phyloP scores from a whole-genome alignment of 2,113 vertebrate species.

The Natator depressus region DNA sequence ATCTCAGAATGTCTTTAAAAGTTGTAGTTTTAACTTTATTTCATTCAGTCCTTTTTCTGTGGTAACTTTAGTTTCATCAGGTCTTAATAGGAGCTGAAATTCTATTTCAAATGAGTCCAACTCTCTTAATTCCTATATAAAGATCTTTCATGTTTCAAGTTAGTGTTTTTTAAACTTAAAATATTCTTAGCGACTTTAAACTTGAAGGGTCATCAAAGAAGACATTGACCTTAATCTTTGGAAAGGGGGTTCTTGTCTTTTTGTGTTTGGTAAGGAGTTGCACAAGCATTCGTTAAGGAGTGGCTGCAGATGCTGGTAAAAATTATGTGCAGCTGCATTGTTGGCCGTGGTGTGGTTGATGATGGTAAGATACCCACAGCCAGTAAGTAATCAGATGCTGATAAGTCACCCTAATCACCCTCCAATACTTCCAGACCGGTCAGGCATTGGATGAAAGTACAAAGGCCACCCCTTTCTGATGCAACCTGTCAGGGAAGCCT shows the following conservation, averaged over 20 bases:
- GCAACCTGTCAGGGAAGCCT: background rate
- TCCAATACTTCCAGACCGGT: background rate
- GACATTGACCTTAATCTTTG: too few relatives aligned
- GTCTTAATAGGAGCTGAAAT: too few relatives aligned
- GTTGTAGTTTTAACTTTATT: too few relatives aligned
- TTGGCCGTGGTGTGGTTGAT: background rate
- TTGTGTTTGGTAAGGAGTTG: background rate
- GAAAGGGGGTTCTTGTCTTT: background rate
- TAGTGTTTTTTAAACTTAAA: background rate
- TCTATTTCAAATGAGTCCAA: too few relatives aligned
- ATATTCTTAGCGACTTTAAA: background rate
- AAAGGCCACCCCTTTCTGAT: background rate
- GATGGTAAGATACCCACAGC: background rate
- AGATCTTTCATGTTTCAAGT: background rate
- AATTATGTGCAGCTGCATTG: background rate
- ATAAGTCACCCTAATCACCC: background rate
- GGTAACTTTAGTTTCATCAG: too few relatives aligned
- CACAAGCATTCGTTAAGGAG: background rate
- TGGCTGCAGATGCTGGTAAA: background rate
- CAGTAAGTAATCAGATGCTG: background rate
- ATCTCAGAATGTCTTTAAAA: too few relatives aligned
- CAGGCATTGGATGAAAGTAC: background rate
- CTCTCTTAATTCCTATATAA: too few relatives aligned
- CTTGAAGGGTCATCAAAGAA: background rate
- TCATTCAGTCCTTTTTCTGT: too few relatives aligned